These are phyloP conservation scores for Tapera naevia DNA, from an alignment of 2,797 vertebrate genomes.

Conservation along the genomic window DNA sequence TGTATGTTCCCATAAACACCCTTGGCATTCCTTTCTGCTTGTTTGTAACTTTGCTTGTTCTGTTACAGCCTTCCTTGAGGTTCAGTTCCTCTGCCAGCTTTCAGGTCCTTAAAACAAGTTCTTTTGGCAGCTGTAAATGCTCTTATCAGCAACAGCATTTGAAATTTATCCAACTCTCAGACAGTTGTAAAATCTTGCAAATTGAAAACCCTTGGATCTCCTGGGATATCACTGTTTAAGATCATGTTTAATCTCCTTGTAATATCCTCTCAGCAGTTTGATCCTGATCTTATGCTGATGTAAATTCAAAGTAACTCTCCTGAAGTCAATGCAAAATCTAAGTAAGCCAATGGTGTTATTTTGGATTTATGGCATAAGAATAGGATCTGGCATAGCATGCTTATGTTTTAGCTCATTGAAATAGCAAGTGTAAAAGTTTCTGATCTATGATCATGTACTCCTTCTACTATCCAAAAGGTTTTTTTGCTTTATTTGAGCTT, in stretches of 20 bases:
- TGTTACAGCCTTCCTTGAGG: not conserved
- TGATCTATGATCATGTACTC: not conserved
- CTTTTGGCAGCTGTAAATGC: constrained; percentile 65
- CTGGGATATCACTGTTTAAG: constrained; percentile 69
- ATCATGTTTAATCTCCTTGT: constrained; percentile 75
- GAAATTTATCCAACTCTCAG: constrained; percentile 76
- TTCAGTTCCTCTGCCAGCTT: constrained; percentile 55
- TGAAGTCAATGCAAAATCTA: constrained; percentile 27
- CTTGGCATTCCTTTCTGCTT: constrained; percentile 16
- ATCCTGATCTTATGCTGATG: constrained; percentile 57
- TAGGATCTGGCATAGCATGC: not conserved
- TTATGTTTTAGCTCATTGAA: constrained; percentile 29
- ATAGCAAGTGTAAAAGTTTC: not conserved
- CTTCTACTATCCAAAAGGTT: not conserved
- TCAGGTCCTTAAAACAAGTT: constrained; percentile 67
- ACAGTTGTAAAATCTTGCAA: constrained; percentile 72
- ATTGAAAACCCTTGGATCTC: constrained; percentile 77
- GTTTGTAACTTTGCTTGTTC: not conserved
- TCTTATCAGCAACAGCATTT: constrained; percentile 72
- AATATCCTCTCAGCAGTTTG: constrained; percentile 58
- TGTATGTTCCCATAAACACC: not conserved
- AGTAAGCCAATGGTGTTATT: constrained; percentile 35
- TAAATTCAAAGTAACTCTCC: constrained; percentile 50
- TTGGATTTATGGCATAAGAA: constrained; percentile 9
- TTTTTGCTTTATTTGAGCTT: not conserved